Conservation (phyloP, 2,888 invertebrate genomes). For the Chrysolina americana region DNA sequence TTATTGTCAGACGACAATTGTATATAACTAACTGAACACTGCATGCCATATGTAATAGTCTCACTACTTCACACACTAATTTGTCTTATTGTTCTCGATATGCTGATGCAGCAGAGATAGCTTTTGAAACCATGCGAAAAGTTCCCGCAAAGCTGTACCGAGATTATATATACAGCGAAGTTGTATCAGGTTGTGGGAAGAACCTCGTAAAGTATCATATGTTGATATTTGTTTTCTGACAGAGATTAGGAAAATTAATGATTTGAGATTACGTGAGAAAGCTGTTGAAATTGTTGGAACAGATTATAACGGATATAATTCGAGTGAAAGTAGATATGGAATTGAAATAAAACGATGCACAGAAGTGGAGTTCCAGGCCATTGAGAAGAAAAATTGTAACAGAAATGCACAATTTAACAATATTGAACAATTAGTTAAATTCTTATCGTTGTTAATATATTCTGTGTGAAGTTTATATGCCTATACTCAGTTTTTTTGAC, state of each 20-base stretch:
- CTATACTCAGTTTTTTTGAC: no score
- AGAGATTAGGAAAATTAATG: not conserved
- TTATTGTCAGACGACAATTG: no score
- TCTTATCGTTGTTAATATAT: no score
- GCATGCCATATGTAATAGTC: no score
- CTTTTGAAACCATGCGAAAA: constrained; percentile 15
- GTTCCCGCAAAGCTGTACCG: not conserved
- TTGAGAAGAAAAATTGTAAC: no score
- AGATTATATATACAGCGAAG: not conserved
- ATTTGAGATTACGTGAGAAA: not conserved
- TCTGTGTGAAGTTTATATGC: no score
- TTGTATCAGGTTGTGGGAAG: constrained; percentile 12
- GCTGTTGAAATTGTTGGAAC: not conserved
- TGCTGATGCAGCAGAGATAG: constrained; percentile 10
- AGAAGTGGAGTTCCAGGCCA: no score
- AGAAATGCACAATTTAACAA: no score
- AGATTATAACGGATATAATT: not conserved
- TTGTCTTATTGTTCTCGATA: constrained; percentile 4
- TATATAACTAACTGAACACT: no score
- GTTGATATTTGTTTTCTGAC: not conserved
- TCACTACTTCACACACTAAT: constrained; percentile 1
- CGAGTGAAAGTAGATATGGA: not conserved
- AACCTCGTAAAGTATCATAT: constrained; percentile 1
- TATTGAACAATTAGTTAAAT: no score
- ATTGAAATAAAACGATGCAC: not conserved